These are phyloP conservation scores for Microcebus ravelobensis DNA, from an alignment of 2,113 vertebrate genomes.

Conservation along the genomic window DNA sequence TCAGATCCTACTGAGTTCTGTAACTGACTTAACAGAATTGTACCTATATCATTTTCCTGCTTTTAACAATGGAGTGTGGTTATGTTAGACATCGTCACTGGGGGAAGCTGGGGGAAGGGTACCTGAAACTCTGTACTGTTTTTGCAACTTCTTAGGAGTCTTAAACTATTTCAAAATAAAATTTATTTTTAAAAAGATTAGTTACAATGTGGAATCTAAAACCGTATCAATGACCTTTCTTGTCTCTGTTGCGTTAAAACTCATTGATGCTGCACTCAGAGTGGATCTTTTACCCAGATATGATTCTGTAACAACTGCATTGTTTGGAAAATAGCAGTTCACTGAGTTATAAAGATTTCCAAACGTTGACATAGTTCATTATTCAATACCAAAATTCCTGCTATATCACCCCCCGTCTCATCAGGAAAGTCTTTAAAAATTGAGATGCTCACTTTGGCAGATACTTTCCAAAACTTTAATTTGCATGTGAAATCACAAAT, in stretches of 20 bases:
- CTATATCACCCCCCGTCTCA: not conserved
- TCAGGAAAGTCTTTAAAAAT: not conserved
- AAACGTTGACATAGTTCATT: not conserved
- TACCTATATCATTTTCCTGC: not conserved
- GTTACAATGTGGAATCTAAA: not conserved
- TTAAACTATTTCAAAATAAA: not conserved
- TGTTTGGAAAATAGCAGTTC: not conserved
- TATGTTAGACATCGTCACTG: fast-evolving
- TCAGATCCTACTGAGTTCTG: not conserved
- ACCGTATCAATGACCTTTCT: fast-evolving
- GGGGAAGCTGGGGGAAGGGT: not conserved
- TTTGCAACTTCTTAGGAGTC: not conserved
- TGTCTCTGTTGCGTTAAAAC: not conserved
- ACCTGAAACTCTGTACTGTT: not conserved
- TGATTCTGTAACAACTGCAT: not conserved
- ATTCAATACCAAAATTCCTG: not conserved
- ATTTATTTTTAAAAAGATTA: not conserved
- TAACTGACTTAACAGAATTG: not conserved
- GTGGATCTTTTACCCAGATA: not conserved
- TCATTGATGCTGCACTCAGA: not conserved
- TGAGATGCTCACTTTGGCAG: not conserved
- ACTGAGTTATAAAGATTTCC: not conserved
- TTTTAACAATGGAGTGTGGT: not conserved
- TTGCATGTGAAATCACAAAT: not conserved
- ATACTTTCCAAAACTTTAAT: not conserved